Evolutionary conservation across 2,888 invertebrate species (phyloP), one percentile per base, ranked within the genome.

Genomic region (Mechanitis mazaeus): DNA sequence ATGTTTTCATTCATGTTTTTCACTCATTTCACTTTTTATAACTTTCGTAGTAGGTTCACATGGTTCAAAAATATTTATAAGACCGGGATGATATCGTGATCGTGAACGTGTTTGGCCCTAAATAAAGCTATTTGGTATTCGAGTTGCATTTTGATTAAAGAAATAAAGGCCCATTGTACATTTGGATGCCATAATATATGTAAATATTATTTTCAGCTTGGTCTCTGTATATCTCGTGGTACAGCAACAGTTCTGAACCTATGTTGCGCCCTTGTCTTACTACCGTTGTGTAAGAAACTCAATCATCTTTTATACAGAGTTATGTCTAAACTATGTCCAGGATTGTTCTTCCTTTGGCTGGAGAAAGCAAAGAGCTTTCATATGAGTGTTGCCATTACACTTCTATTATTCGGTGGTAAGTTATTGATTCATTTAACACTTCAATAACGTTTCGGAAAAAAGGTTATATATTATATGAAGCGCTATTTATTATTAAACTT

Each of bases 221-320:
- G 91, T 60, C 76, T 92, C 68, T 92, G 91, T 72, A 71, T 91
- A 63, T 92, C 92, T 5, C 84, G 92, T 38, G 92, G 86, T 9
- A 91, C 92, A 3, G 92, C 92, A 3, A 81, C 90, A 33, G 85
- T 92, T 57, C 71, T 92, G 59, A 90, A 90, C 67, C 64, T 89
- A 55, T 85, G 87, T 70, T 80, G 82, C 61, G 86, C 87, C 45
- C 68, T 90, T 66, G 81, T 90, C 63, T 69, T 90, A 66, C 72
- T 90, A 59, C 92, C 92, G 33, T 76, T 91, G 71, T 92, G 92
- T 75, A 91, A 91, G 75, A 87, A 87, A 66, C 69, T 91, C n/a
- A 89, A 90, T 71, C 86, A 88, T 70, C 66, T 87, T 46, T 70
- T 91, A 11, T 88, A 86, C 70, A 75, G 77, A 56, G 64, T 78